Evolutionary conservation across 2,888 invertebrate species (phyloP).

Genomic region (Sarcophaga rosellei): DNA sequence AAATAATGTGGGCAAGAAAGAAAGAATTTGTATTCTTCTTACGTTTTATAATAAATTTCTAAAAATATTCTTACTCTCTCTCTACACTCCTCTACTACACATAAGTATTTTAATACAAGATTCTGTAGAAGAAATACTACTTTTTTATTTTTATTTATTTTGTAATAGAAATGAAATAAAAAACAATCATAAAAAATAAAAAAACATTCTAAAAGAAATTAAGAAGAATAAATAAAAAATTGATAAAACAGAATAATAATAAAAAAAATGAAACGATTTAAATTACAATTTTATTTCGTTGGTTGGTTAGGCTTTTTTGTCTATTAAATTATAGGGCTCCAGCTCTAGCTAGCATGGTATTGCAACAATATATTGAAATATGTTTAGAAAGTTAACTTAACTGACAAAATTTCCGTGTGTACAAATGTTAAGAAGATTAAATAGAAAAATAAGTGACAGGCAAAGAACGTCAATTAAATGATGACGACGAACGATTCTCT

Average conservation of each 20-base stretch:
- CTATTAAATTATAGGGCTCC: too few species aligned
- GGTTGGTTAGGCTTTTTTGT: too few species aligned
- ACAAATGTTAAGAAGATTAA: too few species aligned
- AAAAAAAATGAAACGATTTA: background rate
- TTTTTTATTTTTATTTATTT: constrained; percentile 18
- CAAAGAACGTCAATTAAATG: too few species aligned
- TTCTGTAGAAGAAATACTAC: constrained; percentile 1
- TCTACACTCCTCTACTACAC: background rate
- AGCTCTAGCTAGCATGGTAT: too few species aligned
- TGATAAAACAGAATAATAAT: background rate
- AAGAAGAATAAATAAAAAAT: background rate
- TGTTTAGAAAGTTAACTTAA: too few species aligned
- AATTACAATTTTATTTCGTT: background rate
- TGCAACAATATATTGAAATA: too few species aligned
- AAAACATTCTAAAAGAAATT: background rate
- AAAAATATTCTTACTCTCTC: constrained; percentile 29
- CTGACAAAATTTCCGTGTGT: too few species aligned
- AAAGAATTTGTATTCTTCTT: background rate
- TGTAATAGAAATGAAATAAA: constrained; percentile 26
- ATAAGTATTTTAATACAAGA: constrained; percentile 10
- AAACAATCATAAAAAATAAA: background rate
- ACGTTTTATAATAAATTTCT: constrained; percentile 34
- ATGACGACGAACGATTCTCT: too few species aligned
- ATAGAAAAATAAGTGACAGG: too few species aligned
- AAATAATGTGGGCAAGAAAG: constrained; percentile 28